A percentile compares a stretch with the other conserved stretches of the same genome.
Conservation (phyloP, 2,113 vertebrate genomes). For the Menura novaehollandiae region DNA sequence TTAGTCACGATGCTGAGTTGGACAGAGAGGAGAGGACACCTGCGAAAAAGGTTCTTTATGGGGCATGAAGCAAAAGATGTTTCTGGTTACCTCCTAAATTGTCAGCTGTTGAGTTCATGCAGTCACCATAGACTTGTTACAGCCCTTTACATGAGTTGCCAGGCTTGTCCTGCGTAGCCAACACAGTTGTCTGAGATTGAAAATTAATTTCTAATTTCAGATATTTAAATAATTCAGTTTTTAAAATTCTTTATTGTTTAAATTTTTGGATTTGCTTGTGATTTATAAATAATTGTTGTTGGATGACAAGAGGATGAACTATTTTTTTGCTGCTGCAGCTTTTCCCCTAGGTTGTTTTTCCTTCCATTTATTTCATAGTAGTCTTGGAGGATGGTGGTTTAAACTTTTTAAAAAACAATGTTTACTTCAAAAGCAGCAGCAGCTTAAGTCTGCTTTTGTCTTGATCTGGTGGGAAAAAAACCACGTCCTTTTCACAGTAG, state of each 20-base stretch:
- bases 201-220: background rate
- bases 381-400: background rate
- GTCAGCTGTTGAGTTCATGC: background rate
- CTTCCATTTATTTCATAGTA: background rate
- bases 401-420: background rate
- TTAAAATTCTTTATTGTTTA: background rate
- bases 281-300: background rate
- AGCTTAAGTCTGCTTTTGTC: background rate
- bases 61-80: background rate
- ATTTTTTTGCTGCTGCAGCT: background rate
- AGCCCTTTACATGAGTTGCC: background rate
- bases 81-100: background rate
- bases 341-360: background rate
- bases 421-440: background rate
- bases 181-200: background rate
- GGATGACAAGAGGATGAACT: background rate
- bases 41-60: conserved; percentile 82
- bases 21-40: conserved; percentile 81
- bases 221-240: background rate
- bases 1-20: conserved; percentile 77
- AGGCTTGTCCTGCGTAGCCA: background rate
- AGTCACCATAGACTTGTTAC: background rate
- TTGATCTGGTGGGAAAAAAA: background rate
- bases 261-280: background rate
- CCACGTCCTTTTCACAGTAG: background rate